These are phyloP conservation scores for Brachynemurus nebulosus DNA, from an alignment of 2,888 invertebrate genomes.

Conservation along the genomic window DNA sequence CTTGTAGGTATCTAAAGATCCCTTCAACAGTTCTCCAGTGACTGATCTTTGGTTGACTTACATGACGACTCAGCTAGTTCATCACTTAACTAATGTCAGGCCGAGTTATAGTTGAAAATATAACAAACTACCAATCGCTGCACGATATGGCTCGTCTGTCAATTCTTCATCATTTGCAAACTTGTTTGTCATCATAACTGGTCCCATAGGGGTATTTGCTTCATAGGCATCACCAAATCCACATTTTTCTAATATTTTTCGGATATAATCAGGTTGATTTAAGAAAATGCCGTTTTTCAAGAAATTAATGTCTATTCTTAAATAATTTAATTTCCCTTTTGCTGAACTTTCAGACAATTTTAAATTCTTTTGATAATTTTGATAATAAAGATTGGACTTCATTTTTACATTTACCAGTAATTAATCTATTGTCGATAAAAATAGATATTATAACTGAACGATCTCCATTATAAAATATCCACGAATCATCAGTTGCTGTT, in stretches of 20 bases:
- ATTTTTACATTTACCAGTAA: constrained; percentile 13
- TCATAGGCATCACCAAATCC: too few species aligned
- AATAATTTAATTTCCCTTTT: too few species aligned
- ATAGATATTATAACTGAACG: constrained; percentile 14
- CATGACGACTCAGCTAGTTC: constrained; percentile 20
- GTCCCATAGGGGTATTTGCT: too few species aligned
- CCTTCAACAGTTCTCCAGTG: constrained; percentile 18
- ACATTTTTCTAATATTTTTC: too few species aligned
- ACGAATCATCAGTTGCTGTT: constrained; percentile 19
- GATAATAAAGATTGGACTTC: constrained; percentile 12
- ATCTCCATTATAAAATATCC: constrained; percentile 19
- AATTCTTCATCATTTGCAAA: constrained; percentile 16
- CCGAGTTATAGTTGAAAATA: too few species aligned
- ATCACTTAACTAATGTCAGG: constrained; percentile 22
- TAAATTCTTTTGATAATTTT: constrained; percentile 13
- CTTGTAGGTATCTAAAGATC: constrained; percentile 16
- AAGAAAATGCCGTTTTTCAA: constrained; percentile 18
- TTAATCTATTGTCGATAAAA: constrained; percentile 19
- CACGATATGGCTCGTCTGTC: too few species aligned
- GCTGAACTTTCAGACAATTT: constrained; percentile 13
- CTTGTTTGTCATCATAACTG: too few species aligned
- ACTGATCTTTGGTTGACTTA: too few species aligned
- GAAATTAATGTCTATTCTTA: too few species aligned
- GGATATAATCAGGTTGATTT: constrained; percentile 16
- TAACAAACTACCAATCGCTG: too few species aligned